Base-by-base conservation (phyloP, 2,797 vertebrate species). In the Myioborus melanocephalus region DNA sequence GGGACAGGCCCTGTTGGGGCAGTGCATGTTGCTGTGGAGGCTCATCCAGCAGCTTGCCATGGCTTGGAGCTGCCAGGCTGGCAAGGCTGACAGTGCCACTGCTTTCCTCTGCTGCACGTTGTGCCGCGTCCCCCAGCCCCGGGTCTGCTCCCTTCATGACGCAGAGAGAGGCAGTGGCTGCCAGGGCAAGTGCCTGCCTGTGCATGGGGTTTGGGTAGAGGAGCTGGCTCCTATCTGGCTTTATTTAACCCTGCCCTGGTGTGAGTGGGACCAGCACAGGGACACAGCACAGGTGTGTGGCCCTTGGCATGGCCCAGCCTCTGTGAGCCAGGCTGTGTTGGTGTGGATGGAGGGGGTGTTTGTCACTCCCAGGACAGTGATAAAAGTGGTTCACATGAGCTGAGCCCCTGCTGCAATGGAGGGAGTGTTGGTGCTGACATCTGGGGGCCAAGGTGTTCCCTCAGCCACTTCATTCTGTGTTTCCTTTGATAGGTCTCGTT, bases 401-500 rank as follows among this genome's bases (percentile, higher is more conserved):
- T 68, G 50, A 84, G 41, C 32, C 18, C 10, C 41, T 63, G 41
- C 52, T 23, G 28, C 63, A 44, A n/a, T 3, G 12, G 28, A 28
- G 27, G 14, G 24, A 8, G 6, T 57, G 20, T 82, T 57, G 27
- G 10, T 59, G 44, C 43, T 2, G 2, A 16, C 46, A 34, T 11
- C 14, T 4, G 16, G 32, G 35, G 39, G 14, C 39, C 21, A 47
- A 53, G 34, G 28, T 32, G n/a, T 71, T 59, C n/a, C 24, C 28
- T 52, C 24, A 46, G 30, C 69, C 61, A 10, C 83, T 92, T 97
- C 83, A 94, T 83, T 78, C 49, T 87, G 41, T 86, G 69, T 94
- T 86, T 97, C 94, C 95, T 91, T 97, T 92, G 91, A 89, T 97
- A 99, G 99, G 98, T 99, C 94, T 99, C 99, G 35, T 98, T 99